Evolutionary conservation across 1,140 invertebrate genomes (phyloP), one percentile per base, ranked within the genome.

Genomic region (Drosophila micromelanica): DNA sequence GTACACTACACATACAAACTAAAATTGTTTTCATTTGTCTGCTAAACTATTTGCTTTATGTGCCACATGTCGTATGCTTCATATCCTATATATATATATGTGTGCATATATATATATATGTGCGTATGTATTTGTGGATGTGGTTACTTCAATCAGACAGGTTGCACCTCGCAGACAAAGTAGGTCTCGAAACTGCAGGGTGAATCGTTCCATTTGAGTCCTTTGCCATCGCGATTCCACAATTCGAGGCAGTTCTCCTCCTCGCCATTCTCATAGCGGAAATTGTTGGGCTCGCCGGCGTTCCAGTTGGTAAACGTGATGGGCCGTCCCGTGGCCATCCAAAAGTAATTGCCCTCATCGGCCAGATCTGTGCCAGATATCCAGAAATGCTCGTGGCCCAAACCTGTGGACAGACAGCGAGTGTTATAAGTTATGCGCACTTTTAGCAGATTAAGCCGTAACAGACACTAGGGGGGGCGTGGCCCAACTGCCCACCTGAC

Each of bases 241-340:
- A 98, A 92, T 92, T 98, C 97, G 74, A 98, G 86, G 82, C 97
- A 98, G 91, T 98, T 97, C 91, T 98, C 97, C 90, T 97, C 96
- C 92, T 98, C 97, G 0, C 97, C 97, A 82, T 98, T 98, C 92
- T 98, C 97, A 92, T 98, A 98, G 84, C 96, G 94, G 94, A 97
- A 97, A 93, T 97, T 97, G 92, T 97, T 97, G 0, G 97, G 96
- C 90, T 97, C 96, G 5, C 96, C 97, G 7, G 97, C 96, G 92
- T 98, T 98, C 97, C 97, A 98, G 92, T 98, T 98, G 64, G 96
- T 97, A 92, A 96, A 98, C 30, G 96, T 97, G 32, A 98, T 94
- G 5, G 97, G 97, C 62, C 96, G 93, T 9, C 97, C 97, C 65
- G 96, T 97, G 6, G 97, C 95, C 96, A 98, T 97, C 97, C 97